These are phyloP conservation scores for Drosophila nr. medialis DNA, from an alignment of 2,888 invertebrate genomes.

Conservation along the genomic window DNA sequence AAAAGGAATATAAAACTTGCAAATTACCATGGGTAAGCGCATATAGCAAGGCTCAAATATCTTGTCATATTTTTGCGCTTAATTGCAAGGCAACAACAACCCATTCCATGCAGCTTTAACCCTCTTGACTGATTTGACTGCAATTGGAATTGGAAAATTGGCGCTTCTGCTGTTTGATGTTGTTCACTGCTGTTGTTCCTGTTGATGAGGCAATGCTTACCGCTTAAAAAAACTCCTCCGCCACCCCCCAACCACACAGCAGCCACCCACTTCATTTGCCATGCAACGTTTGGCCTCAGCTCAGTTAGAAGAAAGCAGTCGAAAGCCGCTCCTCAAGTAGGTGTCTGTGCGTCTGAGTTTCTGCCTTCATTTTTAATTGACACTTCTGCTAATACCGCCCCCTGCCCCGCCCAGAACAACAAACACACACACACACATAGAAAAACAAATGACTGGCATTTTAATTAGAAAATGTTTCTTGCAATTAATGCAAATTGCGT, in stretches of 20 bases:
- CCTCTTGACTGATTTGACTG: slow-evolving; percentile 12
- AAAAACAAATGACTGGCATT: slow-evolving; percentile 75
- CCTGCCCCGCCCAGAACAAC: background rate
- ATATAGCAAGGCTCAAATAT: slow-evolving; percentile 43
- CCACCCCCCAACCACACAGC: background rate
- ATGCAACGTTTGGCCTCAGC: slow-evolving; percentile 73
- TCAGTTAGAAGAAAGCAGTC: slow-evolving; percentile 63
- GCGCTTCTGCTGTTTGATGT: slow-evolving; percentile 47
- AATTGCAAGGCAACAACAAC: slow-evolving; percentile 33
- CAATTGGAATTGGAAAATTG: slow-evolving; percentile 43
- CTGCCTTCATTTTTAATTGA: slow-evolving; percentile 73
- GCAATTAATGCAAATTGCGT: slow-evolving; percentile 81
- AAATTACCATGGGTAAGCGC: slow-evolving; percentile 32
- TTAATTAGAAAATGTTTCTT: slow-evolving; percentile 82
- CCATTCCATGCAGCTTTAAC: background rate
- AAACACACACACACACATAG: slow-evolving; percentile 5
- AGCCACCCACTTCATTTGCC: slow-evolving; percentile 48
- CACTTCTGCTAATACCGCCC: slow-evolving; percentile 79
- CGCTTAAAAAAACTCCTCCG: background rate
- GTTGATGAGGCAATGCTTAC: slow-evolving; percentile 6
- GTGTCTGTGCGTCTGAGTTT: slow-evolving; percentile 18
- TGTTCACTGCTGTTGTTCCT: slow-evolving; percentile 11
- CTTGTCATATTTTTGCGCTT: slow-evolving; percentile 29
- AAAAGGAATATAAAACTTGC: slow-evolving; percentile 10
- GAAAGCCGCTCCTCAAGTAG: slow-evolving; percentile 31